phyloP scores from a whole-genome alignment of 37 sponge, comb jelly and placozoan species.

The Spongilla lacustris region DNA sequence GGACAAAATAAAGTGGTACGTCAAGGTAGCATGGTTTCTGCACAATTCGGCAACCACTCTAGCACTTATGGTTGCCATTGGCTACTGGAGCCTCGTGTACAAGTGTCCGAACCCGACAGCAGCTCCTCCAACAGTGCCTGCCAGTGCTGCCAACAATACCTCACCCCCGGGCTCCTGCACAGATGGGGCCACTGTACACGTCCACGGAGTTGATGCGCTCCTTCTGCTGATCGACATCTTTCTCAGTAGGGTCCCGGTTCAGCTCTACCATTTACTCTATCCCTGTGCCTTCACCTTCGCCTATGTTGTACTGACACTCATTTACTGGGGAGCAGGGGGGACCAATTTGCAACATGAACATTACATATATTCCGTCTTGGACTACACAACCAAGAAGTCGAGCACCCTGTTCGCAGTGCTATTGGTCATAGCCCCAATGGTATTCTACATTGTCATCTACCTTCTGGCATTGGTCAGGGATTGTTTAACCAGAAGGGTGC shows the following conservation, averaged over 20 bases:
- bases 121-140: neutral
- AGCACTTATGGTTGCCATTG: conserved; percentile 13
- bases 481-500: neutral
- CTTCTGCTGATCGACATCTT: conserved; percentile 48
- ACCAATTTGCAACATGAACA: conserved; percentile 9
- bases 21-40: conserved; percentile 55
- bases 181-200: conserved; percentile 24
- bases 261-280: conserved; percentile 49
- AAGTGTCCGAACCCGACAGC: neutral
- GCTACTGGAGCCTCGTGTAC: conserved; percentile 32
- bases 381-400: conserved; percentile 21
- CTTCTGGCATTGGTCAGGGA: conserved; percentile 41
- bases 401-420: conserved; percentile 1
- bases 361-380: conserved; percentile 54
- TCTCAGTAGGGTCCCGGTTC: conserved; percentile 44
- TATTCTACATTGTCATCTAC: conserved; percentile 23
- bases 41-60: conserved; percentile 20
- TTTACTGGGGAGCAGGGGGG: conserved; percentile 73
- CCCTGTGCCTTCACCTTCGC: conserved; percentile 6
- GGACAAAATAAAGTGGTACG: conserved; percentile 37
- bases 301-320: conserved; percentile 53
- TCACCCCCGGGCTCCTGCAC: neutral
- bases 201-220: conserved; percentile 59
- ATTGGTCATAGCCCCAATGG: conserved; percentile 9
- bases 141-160: neutral